Percentiles rank a stretch among this genome's conserved stretches.
Conservation (phyloP, 2,113 vertebrate genomes). For the Mionectes macconnelli region DNA sequence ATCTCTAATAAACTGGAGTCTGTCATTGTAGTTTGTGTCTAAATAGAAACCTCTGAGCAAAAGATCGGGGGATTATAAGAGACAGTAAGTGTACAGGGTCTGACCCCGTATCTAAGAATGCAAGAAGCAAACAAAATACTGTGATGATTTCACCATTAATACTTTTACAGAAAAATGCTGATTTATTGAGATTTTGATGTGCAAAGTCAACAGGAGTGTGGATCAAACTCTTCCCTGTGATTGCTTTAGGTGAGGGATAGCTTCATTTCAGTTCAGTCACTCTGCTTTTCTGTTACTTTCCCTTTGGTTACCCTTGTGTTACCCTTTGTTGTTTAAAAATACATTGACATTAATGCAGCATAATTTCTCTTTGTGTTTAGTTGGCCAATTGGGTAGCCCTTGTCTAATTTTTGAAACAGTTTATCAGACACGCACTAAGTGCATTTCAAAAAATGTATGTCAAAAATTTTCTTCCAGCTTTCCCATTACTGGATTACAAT, state of each 20-base stretch:
- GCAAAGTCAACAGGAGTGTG: neutral
- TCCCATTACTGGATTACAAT: neutral
- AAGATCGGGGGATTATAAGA: neutral
- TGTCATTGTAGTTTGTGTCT: neutral
- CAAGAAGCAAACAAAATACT: neutral
- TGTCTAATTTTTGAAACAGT: neutral
- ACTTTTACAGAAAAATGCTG: neutral
- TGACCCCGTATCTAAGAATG: neutral
- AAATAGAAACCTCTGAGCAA: neutral
- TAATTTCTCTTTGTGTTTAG: neutral
- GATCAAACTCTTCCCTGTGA: neutral
- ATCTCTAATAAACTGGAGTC: neutral
- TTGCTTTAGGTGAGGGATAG: neutral
- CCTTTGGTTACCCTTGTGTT: neutral
- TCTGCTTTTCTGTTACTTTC: neutral
- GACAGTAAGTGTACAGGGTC: neutral
- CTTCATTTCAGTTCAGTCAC: neutral
- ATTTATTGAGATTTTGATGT: neutral
- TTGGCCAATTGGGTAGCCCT: neutral
- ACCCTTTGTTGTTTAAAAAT: neutral
- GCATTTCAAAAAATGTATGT: neutral
- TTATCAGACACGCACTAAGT: neutral
- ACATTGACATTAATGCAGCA: neutral
- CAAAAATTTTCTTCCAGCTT: neutral
- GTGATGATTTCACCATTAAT: neutral